Percentiles rank a stretch among this genome's conserved stretches.
phyloP scores from a whole-genome alignment of 2,113 vertebrate species.

The Xiphias gladius region DNA sequence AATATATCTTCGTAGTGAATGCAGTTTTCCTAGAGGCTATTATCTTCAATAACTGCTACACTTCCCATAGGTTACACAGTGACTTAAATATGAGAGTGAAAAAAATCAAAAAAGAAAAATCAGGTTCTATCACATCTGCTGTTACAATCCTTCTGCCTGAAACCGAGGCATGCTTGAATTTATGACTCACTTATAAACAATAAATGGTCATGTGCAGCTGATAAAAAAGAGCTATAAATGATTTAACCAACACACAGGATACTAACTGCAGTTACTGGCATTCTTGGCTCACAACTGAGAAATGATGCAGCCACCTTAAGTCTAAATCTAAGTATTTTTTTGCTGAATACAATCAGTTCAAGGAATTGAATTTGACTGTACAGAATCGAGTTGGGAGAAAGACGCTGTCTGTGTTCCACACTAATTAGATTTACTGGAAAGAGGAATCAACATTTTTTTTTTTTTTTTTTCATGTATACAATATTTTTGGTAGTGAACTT shows the following conservation, averaged over 20 bases:
- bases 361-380: conserved; percentile 28
- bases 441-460: conserved; percentile 23
- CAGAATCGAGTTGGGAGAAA: background rate
- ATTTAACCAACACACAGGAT: background rate
- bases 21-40: background rate
- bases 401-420: conserved; percentile 27
- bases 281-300: conserved; percentile 11
- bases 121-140: background rate
- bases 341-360: conserved; percentile 30
- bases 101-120: background rate
- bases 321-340: conserved; percentile 17
- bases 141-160: background rate
- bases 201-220: too few relatives aligned
- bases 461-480: conserved; percentile 24
- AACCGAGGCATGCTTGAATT: background rate
- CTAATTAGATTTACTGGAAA: conserved; percentile 65
- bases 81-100: conserved; percentile 3
- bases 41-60: background rate
- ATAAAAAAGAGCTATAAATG: conserved; percentile 22
- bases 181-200: background rate
- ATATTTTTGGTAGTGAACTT: conserved; percentile 37
- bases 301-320: background rate
- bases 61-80: background rate
- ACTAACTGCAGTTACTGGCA: conserved; percentile 31
- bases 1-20: background rate